Conservation (phyloP, 1,140 invertebrate genomes). For the Ectropis grisescens region DNA sequence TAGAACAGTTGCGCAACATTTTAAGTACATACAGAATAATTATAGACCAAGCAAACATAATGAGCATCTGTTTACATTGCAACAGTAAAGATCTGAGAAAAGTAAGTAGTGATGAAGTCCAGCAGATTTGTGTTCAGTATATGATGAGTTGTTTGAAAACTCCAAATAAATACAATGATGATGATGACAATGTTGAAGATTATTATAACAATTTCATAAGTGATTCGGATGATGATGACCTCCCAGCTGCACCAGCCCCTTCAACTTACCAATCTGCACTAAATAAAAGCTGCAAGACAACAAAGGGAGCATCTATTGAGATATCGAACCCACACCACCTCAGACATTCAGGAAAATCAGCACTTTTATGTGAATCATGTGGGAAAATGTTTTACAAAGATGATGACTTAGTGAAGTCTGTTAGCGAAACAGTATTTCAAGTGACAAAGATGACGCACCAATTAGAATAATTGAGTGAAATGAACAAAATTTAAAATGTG, state of each 20-base stretch:
- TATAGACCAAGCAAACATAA: constrained; percentile 31
- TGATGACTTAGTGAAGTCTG: constrained; percentile 23
- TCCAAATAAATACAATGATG: constrained; percentile 16
- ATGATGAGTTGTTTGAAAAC: too few species aligned
- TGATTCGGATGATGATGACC: constrained; percentile 53
- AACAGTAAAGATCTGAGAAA: constrained; percentile 33
- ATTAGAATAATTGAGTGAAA: constrained; percentile 8
- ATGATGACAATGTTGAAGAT: constrained; percentile 28
- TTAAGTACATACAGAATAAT: constrained; percentile 34
- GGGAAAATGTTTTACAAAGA: constrained; percentile 52
- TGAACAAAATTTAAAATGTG: constrained; percentile 14
- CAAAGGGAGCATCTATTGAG: constrained; percentile 34
- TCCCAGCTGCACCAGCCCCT: constrained; percentile 13
- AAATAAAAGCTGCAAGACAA: constrained; percentile 27
- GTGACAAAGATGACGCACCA: constrained; percentile 16
- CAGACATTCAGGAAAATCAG: constrained; percentile 22
- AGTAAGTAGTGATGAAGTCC: constrained; percentile 27
- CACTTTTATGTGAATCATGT: constrained; percentile 46
- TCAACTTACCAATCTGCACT: constrained; percentile 4
- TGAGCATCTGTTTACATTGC: constrained; percentile 45
- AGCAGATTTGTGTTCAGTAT: constrained; percentile 27
- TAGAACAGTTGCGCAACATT: constrained; percentile 39
- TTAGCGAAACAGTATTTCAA: constrained; percentile 17
- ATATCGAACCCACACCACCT: constrained; percentile 31
- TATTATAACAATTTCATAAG: constrained; percentile 53